Evolutionary conservation across 2,113 vertebrate genomes (phyloP), one percentile per base, ranked within the genome.

Genomic region (Aplodontia rufa): DNA sequence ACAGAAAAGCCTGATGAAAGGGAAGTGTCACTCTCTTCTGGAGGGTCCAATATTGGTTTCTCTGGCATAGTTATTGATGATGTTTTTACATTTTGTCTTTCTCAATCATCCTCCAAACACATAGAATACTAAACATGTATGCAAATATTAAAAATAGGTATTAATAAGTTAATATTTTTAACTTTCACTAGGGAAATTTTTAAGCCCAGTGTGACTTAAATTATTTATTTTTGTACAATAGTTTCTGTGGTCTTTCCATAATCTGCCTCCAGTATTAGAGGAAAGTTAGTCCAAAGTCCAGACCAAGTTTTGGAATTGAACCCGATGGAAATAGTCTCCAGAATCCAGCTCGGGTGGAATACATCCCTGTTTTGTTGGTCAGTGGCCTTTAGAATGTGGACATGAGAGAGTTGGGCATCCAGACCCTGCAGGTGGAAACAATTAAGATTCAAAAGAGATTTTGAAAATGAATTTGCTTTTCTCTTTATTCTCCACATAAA

Each of bases 121-220:
- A 95, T 72, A 98, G 97, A 98, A 98, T 98, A 98, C 98, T 98
- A 97, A 98, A 94, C 95, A 98, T 92, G 95, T 95, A 98, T 49
- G 87, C 94, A 98, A 97, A 98, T 98, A 98, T 97, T 97, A 98
- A 97, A 98, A 99, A 98, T 88, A 35, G 79, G 92, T 97, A 95
- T 92, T 97, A 97, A 97, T 68, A 96, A 91, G 49, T 91, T 76
- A 32, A 20, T 91, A 96, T 97, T 97, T 88, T 11, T 17, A 97
- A 93, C 62, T 40, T 69, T 97, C 53, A 66, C 2, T 40, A 68
- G 88, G 78, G 69, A 95, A 96, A 94, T 96, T 97, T 92, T 96
- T 90, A 87, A 84, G 80, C 81, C 86, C 97, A 95, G 53, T 51
- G 37, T 95, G 94, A 58, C 90, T 93, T 95, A 96, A 79, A 97